A percentile compares a stretch with the other conserved stretches of the same genome.
Conservation (phyloP, 2,113 vertebrate genomes). For the Nothoprocta perdicaria region DNA sequence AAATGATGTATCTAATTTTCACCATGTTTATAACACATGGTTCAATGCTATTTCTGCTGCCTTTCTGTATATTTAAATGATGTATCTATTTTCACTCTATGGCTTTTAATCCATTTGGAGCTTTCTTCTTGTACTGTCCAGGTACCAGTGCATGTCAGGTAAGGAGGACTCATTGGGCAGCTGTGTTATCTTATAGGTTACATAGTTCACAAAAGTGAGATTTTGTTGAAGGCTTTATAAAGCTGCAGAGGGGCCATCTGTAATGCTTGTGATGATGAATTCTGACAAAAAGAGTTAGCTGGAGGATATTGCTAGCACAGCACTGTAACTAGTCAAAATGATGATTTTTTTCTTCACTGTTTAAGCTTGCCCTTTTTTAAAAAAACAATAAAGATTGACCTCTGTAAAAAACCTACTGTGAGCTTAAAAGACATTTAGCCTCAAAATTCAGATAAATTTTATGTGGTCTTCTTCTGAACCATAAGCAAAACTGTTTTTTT, state of each 20-base stretch:
- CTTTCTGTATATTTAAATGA: background rate
- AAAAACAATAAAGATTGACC: background rate
- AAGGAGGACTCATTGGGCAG: background rate
- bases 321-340: background rate
- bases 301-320: slow-evolving; percentile 8
- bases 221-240: background rate
- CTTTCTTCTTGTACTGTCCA: background rate
- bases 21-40: background rate
- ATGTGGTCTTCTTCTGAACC: slow-evolving; percentile 1
- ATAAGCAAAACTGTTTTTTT: slow-evolving; percentile 19
- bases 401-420: background rate
- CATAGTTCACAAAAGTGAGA: background rate
- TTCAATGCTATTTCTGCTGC: background rate
- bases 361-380: background rate
- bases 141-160: background rate
- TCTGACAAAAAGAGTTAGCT: slow-evolving; percentile 34
- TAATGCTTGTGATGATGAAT: background rate
- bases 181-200: background rate
- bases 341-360: background rate
- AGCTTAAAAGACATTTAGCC: slow-evolving; percentile 21
- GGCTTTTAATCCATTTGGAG: background rate
- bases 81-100: background rate
- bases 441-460: background rate
- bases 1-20: background rate
- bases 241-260: background rate